Evolutionary conservation across 2,797 vertebrate species (phyloP).

Genomic region (Etheostoma nigrum): DNA sequence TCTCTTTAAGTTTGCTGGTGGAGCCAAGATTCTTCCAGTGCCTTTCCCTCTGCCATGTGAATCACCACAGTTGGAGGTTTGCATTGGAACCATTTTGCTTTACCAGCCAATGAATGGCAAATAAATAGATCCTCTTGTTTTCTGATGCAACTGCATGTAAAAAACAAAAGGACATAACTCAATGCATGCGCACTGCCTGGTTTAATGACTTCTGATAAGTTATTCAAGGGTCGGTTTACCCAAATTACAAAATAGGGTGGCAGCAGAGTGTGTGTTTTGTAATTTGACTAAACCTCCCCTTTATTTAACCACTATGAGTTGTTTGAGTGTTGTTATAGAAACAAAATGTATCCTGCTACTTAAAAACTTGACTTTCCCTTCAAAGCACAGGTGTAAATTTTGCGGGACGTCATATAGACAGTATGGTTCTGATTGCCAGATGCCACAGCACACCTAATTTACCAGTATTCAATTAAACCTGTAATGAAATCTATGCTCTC

Average conservation of each 20-base stretch:
- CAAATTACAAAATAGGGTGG: slow-evolving; percentile 6
- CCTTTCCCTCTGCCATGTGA: background rate
- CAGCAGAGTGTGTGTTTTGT: background rate
- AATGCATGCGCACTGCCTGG: slow-evolving; percentile 72
- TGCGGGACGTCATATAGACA: slow-evolving; percentile 23
- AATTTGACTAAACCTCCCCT: slow-evolving; percentile 16
- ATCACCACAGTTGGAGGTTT: slow-evolving; percentile 23
- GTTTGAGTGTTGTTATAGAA: background rate
- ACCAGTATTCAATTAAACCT: slow-evolving; percentile 60
- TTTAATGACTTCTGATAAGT: slow-evolving; percentile 37
- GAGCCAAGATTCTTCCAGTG: slow-evolving; percentile 66
- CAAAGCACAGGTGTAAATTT: slow-evolving; percentile 41
- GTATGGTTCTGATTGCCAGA: slow-evolving; percentile 47
- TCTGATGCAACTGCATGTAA: slow-evolving; percentile 72
- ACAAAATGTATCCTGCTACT: background rate
- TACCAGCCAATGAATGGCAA: slow-evolving; percentile 49
- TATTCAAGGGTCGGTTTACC: slow-evolving; percentile 19
- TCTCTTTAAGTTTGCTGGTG: slow-evolving; percentile 67
- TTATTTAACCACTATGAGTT: slow-evolving; percentile 3
- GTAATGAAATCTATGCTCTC: slow-evolving; percentile 68
- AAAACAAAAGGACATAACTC: slow-evolving; percentile 14
- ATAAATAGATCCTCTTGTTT: slow-evolving; percentile 42
- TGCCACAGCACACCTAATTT: slow-evolving; percentile 52
- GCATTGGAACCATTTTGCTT: slow-evolving; percentile 69
- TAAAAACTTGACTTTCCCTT: slow-evolving; percentile 15